Percentiles rank a stretch among this genome's conserved stretches.
Evolutionary conservation across 2,888 invertebrate species (phyloP).

Genomic region (Ichneumon xanthorius): DNA sequence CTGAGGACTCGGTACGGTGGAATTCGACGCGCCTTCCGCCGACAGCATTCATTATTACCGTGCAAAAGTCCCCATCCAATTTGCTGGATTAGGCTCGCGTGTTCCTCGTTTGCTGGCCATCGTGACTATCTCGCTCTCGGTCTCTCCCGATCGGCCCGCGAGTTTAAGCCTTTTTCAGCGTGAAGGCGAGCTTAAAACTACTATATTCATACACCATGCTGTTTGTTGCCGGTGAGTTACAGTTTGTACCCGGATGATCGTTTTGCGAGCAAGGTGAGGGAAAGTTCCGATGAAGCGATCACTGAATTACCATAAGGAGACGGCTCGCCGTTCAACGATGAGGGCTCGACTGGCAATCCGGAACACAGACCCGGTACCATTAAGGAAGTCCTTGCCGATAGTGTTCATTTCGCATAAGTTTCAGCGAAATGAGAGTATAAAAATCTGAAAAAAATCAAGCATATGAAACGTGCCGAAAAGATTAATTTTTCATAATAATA

Average conservation of each 20-base stretch:
- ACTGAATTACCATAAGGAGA: constrained; percentile 73
- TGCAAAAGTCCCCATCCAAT: constrained; percentile 72
- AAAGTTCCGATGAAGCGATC: constrained; percentile 70
- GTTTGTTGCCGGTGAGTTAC: constrained; percentile 10
- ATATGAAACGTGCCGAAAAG: too few species aligned
- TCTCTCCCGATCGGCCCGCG: constrained; percentile 32
- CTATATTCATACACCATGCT: constrained; percentile 33
- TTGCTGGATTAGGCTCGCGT: constrained; percentile 70
- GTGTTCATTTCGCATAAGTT: neutral
- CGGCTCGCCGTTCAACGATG: constrained; percentile 38
- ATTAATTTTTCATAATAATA: too few species aligned
- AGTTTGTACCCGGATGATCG: constrained; percentile 2
- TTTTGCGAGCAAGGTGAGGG: constrained; percentile 34
- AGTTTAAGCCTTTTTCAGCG: constrained; percentile 38
- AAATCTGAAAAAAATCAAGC: too few species aligned
- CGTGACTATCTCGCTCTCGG: constrained; percentile 42
- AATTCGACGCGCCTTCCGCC: constrained; percentile 58
- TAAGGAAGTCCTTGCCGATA: neutral
- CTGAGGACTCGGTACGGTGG: constrained; percentile 36
- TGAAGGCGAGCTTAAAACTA: constrained; percentile 53
- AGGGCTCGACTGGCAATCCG: neutral
- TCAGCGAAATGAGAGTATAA: too few species aligned
- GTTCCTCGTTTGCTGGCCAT: constrained; percentile 41
- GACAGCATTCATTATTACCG: constrained; percentile 61
- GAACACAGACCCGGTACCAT: neutral